Conservation (phyloP, 2,888 invertebrate species). For the Furcula furcula region DNA sequence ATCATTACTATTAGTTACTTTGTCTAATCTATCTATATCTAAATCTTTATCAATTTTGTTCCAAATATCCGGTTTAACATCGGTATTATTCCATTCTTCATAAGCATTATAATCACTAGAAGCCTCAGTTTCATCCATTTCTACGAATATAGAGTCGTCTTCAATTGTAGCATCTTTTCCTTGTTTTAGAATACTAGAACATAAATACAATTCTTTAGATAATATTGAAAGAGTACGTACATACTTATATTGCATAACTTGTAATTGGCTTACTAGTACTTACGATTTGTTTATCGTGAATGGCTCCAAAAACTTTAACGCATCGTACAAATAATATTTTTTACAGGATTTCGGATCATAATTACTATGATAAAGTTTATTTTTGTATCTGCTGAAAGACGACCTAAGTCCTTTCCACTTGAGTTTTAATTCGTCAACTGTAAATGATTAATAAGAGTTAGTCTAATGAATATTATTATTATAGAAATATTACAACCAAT, state of each 20-base stretch:
- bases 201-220: background rate
- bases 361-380: conserved; percentile 20
- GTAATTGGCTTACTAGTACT: conserved; percentile 6
- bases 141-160: conserved; percentile 14
- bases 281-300: conserved; percentile 37
- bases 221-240: too few relatives aligned
- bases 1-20: conserved; percentile 8
- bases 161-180: conserved; percentile 13
- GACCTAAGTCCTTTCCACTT: conserved; percentile 51
- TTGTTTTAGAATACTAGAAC: conserved; percentile 4
- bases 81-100: conserved; percentile 26
- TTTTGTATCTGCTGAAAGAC: conserved; percentile 41
- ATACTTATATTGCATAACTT: background rate
- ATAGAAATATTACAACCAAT: too few relatives aligned
- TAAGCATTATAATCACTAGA: conserved; percentile 16
- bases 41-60: conserved; percentile 4
- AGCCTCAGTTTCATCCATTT: conserved; percentile 17
- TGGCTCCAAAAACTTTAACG: conserved; percentile 39
- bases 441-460: conserved; percentile 12
- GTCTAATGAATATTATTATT: background rate
- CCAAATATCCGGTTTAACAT: conserved; percentile 27
- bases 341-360: conserved; percentile 16
- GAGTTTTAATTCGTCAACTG: conserved; percentile 41
- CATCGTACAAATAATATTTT: conserved; percentile 44
- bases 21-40: background rate